phyloP scores from a whole-genome alignment of 1,140 invertebrate species.

The Pissodes strobi region DNA sequence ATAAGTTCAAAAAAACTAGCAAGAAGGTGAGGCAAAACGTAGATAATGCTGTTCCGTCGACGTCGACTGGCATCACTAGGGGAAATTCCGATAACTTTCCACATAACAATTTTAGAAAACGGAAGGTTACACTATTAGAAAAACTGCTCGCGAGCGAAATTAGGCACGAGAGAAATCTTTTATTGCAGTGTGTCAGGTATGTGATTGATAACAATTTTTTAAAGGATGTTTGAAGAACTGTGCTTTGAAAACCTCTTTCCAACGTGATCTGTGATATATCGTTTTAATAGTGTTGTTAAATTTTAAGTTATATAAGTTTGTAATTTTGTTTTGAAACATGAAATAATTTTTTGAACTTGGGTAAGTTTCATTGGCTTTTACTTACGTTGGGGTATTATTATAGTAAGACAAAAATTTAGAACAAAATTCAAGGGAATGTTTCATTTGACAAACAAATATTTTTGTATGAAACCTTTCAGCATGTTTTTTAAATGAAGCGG shows the following conservation, averaged over 20 bases:
- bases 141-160: constrained; percentile 67
- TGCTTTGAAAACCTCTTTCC: no score
- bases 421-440: no score
- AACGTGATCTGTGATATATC: no score
- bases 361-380: no score
- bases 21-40: constrained; percentile 25
- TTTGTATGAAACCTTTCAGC: no score
- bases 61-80: neutral
- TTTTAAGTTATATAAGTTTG: no score
- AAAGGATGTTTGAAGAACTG: constrained; percentile 26
- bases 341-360: no score
- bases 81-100: constrained; percentile 24
- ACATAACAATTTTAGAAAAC: constrained; percentile 36
- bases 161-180: constrained; percentile 72
- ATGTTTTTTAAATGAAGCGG: no score
- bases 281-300: neutral
- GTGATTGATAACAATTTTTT: constrained; percentile 75
- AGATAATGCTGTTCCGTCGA: neutral
- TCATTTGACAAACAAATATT: no score
- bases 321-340: no score
- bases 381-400: no score
- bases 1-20: constrained; percentile 13
- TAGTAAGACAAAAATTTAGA: no score
- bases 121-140: constrained; percentile 58
- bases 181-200: constrained; percentile 75